Conservation (phyloP, 1,140 invertebrate species). For the Cataglyphis hispanica region DNA sequence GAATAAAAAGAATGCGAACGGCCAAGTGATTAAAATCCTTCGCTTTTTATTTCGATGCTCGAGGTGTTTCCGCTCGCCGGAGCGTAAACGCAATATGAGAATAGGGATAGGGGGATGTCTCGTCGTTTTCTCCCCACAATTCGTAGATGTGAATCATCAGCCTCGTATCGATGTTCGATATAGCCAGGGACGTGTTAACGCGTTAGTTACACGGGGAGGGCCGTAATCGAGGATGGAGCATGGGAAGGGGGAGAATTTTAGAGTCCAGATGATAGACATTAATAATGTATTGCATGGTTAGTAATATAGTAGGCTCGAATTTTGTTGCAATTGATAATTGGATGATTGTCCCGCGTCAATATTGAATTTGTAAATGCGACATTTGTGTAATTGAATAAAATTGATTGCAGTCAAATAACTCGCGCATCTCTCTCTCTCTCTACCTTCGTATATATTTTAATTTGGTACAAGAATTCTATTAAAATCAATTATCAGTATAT, state of each 20-base stretch:
- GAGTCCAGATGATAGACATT: not conserved
- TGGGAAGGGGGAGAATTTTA: not conserved
- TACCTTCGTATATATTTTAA: not conserved
- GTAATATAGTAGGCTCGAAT: not conserved
- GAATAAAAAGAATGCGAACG: constrained; percentile 15
- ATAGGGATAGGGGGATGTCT: constrained; percentile 16
- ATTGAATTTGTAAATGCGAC: constrained; percentile 21
- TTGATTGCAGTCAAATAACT: constrained; percentile 26
- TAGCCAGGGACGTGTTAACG: constrained; percentile 29
- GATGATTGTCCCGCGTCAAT: not conserved
- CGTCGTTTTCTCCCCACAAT: constrained; percentile 27
- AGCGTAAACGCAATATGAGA: constrained; percentile 51
- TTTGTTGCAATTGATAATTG: constrained; percentile 28
- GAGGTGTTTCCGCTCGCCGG: constrained; percentile 39
- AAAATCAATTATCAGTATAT: not conserved
- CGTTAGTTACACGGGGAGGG: not conserved
- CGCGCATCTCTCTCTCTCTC: no score
- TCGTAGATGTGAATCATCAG: constrained; percentile 47
- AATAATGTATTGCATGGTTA: constrained; percentile 6
- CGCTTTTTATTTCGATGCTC: constrained; percentile 52
- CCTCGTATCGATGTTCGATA: constrained; percentile 55
- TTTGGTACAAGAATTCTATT: not conserved
- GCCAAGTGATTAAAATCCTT: constrained; percentile 55
- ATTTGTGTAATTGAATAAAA: constrained; percentile 49
- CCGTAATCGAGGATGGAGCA: not conserved